These are phyloP conservation scores for Gulo gulo DNA, from an alignment of 2,113 vertebrate species.

Conservation along the genomic window DNA sequence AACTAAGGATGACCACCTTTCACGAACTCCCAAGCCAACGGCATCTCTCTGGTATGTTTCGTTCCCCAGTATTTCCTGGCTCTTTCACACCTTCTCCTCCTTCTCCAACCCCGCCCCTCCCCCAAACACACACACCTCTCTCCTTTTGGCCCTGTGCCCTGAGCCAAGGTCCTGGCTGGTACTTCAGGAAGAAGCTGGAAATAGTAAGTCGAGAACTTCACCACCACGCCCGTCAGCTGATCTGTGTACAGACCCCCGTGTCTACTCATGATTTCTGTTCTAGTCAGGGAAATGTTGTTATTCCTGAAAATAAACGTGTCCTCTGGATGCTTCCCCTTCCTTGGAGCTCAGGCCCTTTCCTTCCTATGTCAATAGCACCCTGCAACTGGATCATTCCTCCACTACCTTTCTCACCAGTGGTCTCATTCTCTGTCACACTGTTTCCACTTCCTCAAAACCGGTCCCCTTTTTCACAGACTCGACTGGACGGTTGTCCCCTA, in stretches of 20 bases:
- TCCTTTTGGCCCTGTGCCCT: background rate
- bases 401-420: background rate
- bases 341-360: background rate
- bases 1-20: background rate
- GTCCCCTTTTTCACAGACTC: background rate
- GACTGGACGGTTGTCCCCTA: background rate
- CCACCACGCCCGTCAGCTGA: rapidly evolving
- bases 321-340: background rate
- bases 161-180: background rate
- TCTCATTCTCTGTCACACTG: background rate
- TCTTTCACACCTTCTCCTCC: background rate
- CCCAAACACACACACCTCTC: no score
- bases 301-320: background rate
- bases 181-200: background rate
- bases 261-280: background rate
- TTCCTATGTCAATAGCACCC: no score
- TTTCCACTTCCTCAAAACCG: background rate
- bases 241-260: background rate
- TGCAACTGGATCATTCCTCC: background rate
- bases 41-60: background rate
- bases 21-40: background rate
- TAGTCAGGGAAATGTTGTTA: background rate
- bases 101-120: background rate
- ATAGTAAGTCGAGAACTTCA: background rate
- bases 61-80: background rate